Evolutionary conservation across 2,113 vertebrate species (phyloP).

Genomic region (Pycnonotus jocosus): DNA sequence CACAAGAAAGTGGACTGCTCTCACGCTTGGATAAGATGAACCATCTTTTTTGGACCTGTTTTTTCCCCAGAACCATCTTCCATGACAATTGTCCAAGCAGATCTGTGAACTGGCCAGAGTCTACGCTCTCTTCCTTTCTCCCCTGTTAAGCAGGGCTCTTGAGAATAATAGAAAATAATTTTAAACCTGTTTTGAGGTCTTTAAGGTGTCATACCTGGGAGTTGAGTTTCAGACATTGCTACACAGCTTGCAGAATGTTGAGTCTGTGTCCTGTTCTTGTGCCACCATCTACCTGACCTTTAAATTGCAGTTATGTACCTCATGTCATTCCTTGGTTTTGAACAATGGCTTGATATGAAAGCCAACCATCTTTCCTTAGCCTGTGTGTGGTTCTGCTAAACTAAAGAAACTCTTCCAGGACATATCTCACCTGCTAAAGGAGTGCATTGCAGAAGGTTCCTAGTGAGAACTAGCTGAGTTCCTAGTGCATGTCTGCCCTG

Average conservation of each 20-base stretch:
- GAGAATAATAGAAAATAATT: background rate
- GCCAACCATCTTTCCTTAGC: background rate
- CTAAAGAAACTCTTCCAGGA: background rate
- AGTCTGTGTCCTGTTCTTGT: background rate
- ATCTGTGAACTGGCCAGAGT: background rate
- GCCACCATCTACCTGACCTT: background rate
- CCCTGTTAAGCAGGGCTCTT: background rate
- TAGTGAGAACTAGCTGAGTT: background rate
- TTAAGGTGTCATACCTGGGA: background rate
- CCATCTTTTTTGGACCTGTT: background rate
- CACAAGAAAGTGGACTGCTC: background rate
- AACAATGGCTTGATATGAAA: background rate
- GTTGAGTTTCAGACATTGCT: background rate
- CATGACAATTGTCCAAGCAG: background rate
- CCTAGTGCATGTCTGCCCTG: background rate
- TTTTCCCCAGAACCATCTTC: background rate
- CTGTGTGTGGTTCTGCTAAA: background rate
- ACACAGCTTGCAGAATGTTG: background rate
- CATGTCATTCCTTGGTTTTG: background rate
- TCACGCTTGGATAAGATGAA: background rate
- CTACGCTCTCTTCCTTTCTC: background rate
- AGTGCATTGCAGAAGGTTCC: background rate
- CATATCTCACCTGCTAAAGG: background rate
- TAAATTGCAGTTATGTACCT: background rate
- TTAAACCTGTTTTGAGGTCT: background rate